A percentile compares a stretch with the other conserved stretches of the same genome.
Evolutionary conservation across 2,888 invertebrate species (phyloP).

Genomic region (Stenolophus ochropezus): DNA sequence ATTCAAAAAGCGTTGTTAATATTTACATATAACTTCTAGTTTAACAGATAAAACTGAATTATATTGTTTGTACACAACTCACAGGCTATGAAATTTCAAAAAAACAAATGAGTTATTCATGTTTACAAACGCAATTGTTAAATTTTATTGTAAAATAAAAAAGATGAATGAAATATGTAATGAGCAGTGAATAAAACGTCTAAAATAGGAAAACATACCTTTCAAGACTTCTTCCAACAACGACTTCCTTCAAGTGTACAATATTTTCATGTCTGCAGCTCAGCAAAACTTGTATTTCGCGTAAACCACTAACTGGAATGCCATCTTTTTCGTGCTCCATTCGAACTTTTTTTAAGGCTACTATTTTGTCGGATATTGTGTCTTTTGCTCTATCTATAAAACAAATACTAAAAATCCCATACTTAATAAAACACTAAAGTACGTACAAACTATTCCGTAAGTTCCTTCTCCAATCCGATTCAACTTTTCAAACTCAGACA

Average conservation of each 20-base stretch:
- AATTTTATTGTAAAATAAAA: too few species aligned
- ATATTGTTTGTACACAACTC: too few species aligned
- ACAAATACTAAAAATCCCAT: neutral
- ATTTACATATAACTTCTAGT: too few species aligned
- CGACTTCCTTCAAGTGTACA: constrained; percentile 94
- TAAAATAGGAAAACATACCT: constrained; percentile 83
- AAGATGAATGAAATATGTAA: too few species aligned
- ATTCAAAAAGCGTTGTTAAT: too few species aligned
- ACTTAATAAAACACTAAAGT: neutral
- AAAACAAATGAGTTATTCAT: too few species aligned
- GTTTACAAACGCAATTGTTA: neutral
- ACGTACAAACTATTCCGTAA: constrained; percentile 97
- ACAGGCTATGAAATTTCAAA: too few species aligned
- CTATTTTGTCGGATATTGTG: constrained; percentile 89
- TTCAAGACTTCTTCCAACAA: constrained; percentile 94
- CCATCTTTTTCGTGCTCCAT: constrained; percentile 97
- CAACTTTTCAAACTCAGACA: constrained; percentile 97
- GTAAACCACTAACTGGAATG: constrained; percentile 91
- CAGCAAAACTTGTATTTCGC: constrained; percentile 95
- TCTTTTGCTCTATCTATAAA: constrained; percentile 97
- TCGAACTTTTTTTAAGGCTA: constrained; percentile 95
- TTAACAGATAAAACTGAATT: too few species aligned
- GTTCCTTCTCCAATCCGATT: constrained; percentile 98
- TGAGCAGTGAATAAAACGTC: too few species aligned
- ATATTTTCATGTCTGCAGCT: constrained; percentile 96